These are phyloP conservation scores for Pseudotriccus pelzelni DNA, from an alignment of 2,797 vertebrate genomes.

Conservation along the genomic window DNA sequence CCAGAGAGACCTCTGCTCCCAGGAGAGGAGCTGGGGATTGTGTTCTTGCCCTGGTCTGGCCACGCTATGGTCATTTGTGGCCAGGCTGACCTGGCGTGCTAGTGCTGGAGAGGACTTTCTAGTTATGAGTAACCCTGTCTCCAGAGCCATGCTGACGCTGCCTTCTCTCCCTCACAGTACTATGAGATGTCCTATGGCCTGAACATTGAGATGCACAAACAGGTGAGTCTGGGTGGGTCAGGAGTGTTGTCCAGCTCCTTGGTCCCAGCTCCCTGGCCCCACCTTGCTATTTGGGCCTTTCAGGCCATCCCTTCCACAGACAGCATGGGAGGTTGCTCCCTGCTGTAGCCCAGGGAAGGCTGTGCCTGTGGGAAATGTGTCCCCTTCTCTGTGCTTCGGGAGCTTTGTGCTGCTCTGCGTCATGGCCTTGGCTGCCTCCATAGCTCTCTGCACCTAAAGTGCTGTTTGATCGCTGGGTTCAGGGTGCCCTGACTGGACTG, in stretches of 20 bases:
- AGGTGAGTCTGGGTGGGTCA: constrained; percentile 51
- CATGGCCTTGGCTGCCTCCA: neutral
- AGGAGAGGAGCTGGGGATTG: accelerated
- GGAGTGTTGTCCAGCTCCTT: neutral
- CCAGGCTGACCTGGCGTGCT: neutral
- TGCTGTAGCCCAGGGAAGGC: neutral
- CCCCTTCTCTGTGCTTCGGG: neutral
- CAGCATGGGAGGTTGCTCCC: accelerated
- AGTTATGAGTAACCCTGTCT: no score
- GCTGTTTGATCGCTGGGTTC: accelerated
- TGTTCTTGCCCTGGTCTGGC: neutral
- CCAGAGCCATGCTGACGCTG: neutral
- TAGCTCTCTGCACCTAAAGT: neutral
- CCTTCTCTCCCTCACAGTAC: constrained; percentile 66
- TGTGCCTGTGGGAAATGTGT: neutral
- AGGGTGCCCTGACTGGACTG: neutral
- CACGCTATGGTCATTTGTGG: accelerated
- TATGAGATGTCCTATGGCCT: constrained; percentile 81
- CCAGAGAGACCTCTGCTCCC: neutral
- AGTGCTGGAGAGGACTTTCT: accelerated
- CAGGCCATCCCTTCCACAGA: accelerated
- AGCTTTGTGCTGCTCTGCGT: neutral
- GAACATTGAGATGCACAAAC: constrained; percentile 82
- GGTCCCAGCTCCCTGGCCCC: neutral
- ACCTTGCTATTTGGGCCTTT: neutral